phyloP scores from a whole-genome alignment of 2,888 invertebrate genomes.

The Caenorhabditis uteleia region DNA sequence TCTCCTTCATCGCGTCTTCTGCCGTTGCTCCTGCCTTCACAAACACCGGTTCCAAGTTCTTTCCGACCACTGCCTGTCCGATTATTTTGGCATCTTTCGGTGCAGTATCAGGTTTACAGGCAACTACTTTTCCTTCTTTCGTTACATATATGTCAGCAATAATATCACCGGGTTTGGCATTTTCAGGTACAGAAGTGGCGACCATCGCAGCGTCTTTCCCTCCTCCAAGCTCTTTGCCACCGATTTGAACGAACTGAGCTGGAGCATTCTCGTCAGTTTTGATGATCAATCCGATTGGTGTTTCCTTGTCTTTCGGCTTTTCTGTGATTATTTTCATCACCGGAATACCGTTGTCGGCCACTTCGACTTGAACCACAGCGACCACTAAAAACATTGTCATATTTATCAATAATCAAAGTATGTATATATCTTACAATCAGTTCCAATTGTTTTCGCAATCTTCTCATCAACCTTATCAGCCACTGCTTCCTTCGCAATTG shows the following conservation, averaged over 20 bases:
- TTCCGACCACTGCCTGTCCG: constrained; percentile 30
- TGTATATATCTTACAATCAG: constrained; percentile 7
- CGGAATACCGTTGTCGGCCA: constrained; percentile 36
- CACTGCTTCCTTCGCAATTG: constrained; percentile 14
- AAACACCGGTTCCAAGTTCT: constrained; percentile 25
- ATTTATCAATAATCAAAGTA: too few relatives aligned
- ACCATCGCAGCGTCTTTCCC: constrained; percentile 28
- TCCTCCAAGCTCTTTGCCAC: constrained; percentile 27
- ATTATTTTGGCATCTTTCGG: constrained; percentile 14
- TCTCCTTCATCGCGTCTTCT: constrained; percentile 5
- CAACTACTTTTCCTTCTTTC: constrained; percentile 19
- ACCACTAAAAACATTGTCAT: constrained; percentile 21
- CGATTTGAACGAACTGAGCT: constrained; percentile 29
- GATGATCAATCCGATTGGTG: constrained; percentile 23
- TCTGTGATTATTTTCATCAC: constrained; percentile 27
- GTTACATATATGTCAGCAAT: constrained; percentile 22
- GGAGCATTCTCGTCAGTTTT: constrained; percentile 5
- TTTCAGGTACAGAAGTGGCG: constrained; percentile 24
- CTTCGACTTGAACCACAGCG: constrained; percentile 26
- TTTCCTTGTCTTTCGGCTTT: constrained; percentile 28
- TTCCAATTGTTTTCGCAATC: constrained; percentile 11
- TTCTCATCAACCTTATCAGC: constrained; percentile 26
- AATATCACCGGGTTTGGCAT: constrained; percentile 26
- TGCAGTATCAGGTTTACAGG: constrained; percentile 24
- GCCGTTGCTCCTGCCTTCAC: constrained; percentile 25